Base-by-base conservation (phyloP, 2,113 vertebrate species). In the Nipponia nippon region DNA sequence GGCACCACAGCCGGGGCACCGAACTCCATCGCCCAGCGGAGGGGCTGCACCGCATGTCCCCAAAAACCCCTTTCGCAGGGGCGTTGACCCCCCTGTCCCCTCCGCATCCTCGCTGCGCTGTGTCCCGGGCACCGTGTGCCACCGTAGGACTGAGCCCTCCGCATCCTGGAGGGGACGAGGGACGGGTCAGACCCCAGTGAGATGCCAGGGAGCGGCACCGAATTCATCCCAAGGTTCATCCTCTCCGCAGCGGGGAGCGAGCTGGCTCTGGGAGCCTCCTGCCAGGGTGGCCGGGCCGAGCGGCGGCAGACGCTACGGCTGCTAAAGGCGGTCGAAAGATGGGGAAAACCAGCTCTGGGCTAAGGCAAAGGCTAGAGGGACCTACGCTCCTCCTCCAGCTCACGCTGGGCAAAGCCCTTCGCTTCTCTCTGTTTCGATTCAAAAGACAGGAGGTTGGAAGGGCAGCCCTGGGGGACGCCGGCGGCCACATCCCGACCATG, bases 351-450 rank as follows among this genome's bases (percentile, higher is more conserved):
- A 21, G 63, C 6, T 7, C 26, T 8, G 89, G 91, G 7, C 19
- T 52, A 62, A 2, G 55, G 67, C 62, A 67, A 70, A 61, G 84
- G 67, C 67, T 77, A 80, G 82, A 81, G 89, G 75, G 88, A 88
- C 61, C 92, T 70, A 80, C 14, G 87, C 59, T 93, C 87, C 63
- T 95, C 92, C 88, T 91, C 83, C 53, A 32, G 75, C 75, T 65
- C 81, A 1, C 36, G 40, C 75, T 83, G 84, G 3, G 66, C 96
- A 49, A 79, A 92, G 49, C 89, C 87, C 90, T 96, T 95, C 0
- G 32, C 87, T 84, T 96, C 91, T 91, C 85, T 91, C 94, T 96
- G 92, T 70, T 38, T 25, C 30, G 56, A 47, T 50, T 4, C 7
- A 30, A 93, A 95, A 95, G 78, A 92, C 26, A 22, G 26, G 20